Percentiles rank a stretch among this genome's conserved stretches.
Evolutionary conservation across 2,797 vertebrate species (phyloP).

Genomic region (Chloroceryle amazona): DNA sequence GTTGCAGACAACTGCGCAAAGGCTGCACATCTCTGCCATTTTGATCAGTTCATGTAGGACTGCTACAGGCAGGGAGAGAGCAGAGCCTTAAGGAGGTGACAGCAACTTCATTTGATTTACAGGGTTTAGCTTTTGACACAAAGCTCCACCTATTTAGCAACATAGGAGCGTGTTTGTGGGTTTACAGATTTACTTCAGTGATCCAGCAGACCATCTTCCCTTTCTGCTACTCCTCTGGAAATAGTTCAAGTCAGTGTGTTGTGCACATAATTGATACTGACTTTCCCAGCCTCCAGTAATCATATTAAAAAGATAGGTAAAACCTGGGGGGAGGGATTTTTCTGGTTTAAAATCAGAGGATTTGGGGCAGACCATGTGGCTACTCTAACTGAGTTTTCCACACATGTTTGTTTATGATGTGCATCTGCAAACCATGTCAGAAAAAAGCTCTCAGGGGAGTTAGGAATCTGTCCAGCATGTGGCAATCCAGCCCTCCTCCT

Average conservation of each 20-base stretch:
- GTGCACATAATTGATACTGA: neutral
- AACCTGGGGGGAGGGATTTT: neutral
- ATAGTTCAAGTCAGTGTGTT: neutral
- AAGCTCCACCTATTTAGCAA: neutral
- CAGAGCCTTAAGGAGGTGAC: neutral
- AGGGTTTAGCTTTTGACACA: neutral
- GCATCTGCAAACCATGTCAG: neutral
- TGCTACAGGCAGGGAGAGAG: neutral
- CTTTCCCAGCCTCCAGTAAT: neutral
- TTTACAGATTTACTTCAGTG: neutral
- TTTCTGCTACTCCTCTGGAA: slow-evolving; percentile 46
- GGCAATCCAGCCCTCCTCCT: neutral
- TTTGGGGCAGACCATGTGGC: neutral
- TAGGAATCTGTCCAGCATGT: neutral
- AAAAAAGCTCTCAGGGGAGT: neutral
- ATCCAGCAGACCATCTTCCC: neutral
- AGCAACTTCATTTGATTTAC: neutral
- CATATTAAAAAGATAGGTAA: neutral
- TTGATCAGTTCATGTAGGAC: neutral
- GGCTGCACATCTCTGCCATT: neutral
- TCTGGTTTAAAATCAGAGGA: neutral
- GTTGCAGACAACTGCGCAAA: neutral
- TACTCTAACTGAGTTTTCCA: neutral
- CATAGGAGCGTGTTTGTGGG: neutral
- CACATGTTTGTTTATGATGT: neutral